Conservation (phyloP, 2,113 vertebrate species). For the Podocnemis expansa region DNA sequence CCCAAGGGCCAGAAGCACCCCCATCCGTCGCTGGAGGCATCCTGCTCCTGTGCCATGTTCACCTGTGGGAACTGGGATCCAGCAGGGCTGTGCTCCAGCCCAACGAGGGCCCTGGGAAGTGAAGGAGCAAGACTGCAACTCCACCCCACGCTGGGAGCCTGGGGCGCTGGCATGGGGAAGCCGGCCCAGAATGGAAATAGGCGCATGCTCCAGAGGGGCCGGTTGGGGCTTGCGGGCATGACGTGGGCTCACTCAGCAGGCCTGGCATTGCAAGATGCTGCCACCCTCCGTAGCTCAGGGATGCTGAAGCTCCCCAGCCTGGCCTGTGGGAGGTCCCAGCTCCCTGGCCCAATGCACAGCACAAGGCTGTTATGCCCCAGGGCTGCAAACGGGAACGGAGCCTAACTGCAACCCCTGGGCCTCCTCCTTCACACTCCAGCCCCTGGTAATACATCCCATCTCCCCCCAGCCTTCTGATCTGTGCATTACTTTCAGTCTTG, state of each 20-base stretch:
- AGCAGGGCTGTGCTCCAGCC: background rate
- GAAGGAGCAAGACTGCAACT: background rate
- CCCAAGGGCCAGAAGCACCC: rapidly evolving
- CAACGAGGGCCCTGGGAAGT: too few relatives aligned
- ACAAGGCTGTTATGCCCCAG: background rate
- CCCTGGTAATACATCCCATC: background rate
- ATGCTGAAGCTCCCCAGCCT: background rate
- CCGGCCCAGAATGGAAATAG: background rate
- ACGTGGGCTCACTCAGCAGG: background rate
- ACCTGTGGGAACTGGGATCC: background rate
- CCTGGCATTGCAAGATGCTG: background rate
- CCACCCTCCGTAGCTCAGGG: background rate
- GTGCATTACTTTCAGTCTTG: background rate
- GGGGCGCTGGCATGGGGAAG: background rate
- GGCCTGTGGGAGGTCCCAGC: background rate
- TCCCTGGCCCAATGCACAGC: background rate
- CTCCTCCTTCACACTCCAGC: too few relatives aligned
- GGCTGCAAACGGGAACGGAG: background rate
- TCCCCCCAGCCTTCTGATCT: background rate
- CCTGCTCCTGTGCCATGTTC: background rate
- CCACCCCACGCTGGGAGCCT: background rate
- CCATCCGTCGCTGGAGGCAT: background rate
- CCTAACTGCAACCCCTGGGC: too few relatives aligned
- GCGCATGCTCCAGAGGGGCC: background rate
- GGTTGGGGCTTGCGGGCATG: background rate